Base-by-base conservation (phyloP, 2,113 vertebrate genomes). In the Stomatorhinus ivindoensis region DNA sequence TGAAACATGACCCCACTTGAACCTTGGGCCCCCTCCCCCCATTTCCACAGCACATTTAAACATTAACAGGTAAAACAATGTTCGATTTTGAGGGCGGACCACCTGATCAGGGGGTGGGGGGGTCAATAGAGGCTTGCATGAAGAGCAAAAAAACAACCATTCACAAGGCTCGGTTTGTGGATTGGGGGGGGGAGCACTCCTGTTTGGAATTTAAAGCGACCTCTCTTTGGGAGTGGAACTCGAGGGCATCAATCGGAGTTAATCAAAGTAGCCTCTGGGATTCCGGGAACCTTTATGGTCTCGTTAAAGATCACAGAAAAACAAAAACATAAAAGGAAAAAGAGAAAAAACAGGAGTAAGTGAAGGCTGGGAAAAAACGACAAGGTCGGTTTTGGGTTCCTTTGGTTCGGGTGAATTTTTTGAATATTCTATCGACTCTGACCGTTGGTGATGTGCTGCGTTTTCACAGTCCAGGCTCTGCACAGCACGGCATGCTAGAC, bases 361-460 rank as follows among this genome's bases (percentile, higher is more conserved):
- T 2, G 13, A 24, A 31, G 48, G 46, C 48, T 53, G 47, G 35
- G 31, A 55, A n/a, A 17, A 10, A 27, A 87, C 24, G 2, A 4
- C 50, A 3, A 47, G 48, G 50, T 87, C 44, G 6, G 50, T 27
- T 89, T 39, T 84, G 17, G 51, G 82, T 31, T 35, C 27, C 44
- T 44, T 86, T 44, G 27, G n/a, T 44, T 42, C 51, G 1, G 86
- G 13, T 76, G 21, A 55, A n/a, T 55, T 35, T 44, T 3, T 50
- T 50, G n/a, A n/a, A n/a, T n/a, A 69, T 31, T 55, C 27, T 53
- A 15, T 53, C 86, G n/a, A 89, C 93, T 88, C 91, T 90, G 93
- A 93, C 91, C 90, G 90, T 93, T 93, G 93, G 94, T 92, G 93
- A 94, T 89, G 93, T 58, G 92, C 92, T 93, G 94, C 92, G 89